A percentile compares a stretch with the other conserved stretches of the same genome.
These are phyloP conservation scores for Leptinotarsa defecta DNA, from an alignment of 1,140 invertebrate species.

Conservation along the genomic window DNA sequence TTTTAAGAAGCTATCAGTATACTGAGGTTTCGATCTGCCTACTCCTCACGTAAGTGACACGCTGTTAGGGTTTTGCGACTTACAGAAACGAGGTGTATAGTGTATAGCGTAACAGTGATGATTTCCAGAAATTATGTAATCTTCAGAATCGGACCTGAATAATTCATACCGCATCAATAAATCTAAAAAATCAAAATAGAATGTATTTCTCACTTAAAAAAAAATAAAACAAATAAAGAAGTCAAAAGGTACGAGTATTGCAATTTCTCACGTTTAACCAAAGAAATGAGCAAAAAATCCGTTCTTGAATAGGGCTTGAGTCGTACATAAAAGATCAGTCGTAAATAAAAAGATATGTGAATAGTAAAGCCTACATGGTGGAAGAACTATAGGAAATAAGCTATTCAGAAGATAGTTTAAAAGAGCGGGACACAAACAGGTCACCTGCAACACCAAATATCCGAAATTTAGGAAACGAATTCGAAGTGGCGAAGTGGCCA, in stretches of 20 bases:
- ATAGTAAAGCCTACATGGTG: background rate
- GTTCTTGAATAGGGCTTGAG: background rate
- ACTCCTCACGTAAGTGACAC: too few relatives aligned
- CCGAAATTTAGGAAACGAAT: constrained; percentile 3
- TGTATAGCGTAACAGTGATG: too few relatives aligned
- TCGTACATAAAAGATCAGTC: too few relatives aligned
- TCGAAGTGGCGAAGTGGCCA: background rate
- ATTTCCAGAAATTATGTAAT: too few relatives aligned
- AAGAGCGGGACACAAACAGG: background rate
- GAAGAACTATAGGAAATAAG: background rate
- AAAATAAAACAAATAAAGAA: background rate
- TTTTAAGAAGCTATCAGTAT: too few relatives aligned
- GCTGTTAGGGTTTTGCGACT: too few relatives aligned
- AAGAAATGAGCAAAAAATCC: background rate
- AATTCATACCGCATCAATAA: constrained; percentile 1
- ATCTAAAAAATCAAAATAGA: background rate
- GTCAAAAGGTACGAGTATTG: background rate
- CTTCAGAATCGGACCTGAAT: background rate
- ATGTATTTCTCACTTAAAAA: background rate
- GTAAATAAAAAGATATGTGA: too few relatives aligned
- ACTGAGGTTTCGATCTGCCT: too few relatives aligned
- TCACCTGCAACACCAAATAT: background rate
- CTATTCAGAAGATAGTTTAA: background rate
- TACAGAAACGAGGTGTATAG: too few relatives aligned
- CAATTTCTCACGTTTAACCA: constrained; percentile 5